These are phyloP conservation scores for Eremophila alpestris DNA, from an alignment of 2,797 vertebrate species.

Conservation along the genomic window DNA sequence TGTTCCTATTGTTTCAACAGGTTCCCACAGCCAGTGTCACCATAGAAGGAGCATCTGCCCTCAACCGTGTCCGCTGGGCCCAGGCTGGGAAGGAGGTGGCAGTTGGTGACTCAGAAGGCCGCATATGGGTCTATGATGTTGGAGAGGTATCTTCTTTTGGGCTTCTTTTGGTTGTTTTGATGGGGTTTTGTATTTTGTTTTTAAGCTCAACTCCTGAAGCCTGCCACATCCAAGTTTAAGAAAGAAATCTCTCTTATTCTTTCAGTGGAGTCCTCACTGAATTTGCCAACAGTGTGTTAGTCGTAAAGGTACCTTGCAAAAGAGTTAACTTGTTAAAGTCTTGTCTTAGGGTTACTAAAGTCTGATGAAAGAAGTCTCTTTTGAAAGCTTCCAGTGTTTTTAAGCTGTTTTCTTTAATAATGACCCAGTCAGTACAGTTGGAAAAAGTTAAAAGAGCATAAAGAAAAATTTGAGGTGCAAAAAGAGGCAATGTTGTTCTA, in stretches of 20 bases:
- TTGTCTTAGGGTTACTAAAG: neutral
- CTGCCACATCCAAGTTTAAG: neutral
- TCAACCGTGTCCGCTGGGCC: constrained; percentile 95
- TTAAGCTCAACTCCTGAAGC: neutral
- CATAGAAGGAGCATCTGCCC: constrained; percentile 91
- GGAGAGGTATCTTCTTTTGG: constrained; percentile 86
- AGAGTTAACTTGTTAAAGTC: neutral
- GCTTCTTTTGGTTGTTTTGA: neutral
- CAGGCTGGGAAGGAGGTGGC: constrained; percentile 94
- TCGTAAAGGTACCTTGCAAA: neutral
- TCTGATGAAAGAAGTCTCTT: neutral
- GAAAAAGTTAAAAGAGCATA: neutral
- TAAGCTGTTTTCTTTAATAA: neutral
- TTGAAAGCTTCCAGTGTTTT: neutral
- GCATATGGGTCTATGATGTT: constrained; percentile 96
- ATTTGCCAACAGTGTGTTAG: neutral
- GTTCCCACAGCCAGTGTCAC: constrained; percentile 95
- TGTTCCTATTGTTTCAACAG: constrained; percentile 70
- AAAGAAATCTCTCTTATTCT: neutral
- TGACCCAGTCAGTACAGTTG: neutral
- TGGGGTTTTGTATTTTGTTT: neutral
- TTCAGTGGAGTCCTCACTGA: neutral
- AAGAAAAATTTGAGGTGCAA: neutral
- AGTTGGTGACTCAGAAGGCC: constrained; percentile 95
- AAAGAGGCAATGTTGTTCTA: neutral